Evolutionary conservation across 2,113 vertebrate species (phyloP), one percentile per base, ranked within the genome.

Genomic region (Tragelaphus scriptus): DNA sequence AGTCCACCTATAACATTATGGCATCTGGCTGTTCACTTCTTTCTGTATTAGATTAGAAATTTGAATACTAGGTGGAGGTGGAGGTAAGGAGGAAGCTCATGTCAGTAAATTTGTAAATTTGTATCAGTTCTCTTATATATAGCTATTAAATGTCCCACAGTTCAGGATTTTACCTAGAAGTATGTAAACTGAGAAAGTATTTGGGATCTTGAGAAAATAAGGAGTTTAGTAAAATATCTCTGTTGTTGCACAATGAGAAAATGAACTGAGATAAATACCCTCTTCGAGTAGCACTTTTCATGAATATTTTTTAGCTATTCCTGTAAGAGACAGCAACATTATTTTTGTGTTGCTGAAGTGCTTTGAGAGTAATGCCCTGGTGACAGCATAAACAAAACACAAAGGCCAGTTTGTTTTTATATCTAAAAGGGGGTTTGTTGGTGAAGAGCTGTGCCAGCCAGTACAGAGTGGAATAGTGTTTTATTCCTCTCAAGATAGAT

Each of bases 361-460:
- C 98, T 98, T 98, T 97, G 93, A 98, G 95, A 98, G 89, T 1
- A 9, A 84, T 97, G 77, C 49, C 96, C 44, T 93, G 28, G 80
- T 98, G 94, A 97, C 97, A 91, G 88, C 92, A 98, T 96, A 97
- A 98, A 97, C 95, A 96, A 98, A 97, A 86, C 63, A 99, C 98
- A 99, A 99, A 98, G 97, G 86, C 47, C 58, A 36, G 63, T 97
- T 98, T 99, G 98, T 99, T 98, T 98, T 88, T 84, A 84, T 97
- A 92, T 96, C 93, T 97, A 89, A 98, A 99, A 97, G 98, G 97
- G 95, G 85, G 96, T 97, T 98, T 99, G 98, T 99, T 98, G 97
- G 98, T 98, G 90, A 96, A 96, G 97, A 97, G 92, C 89, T 98
- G 99, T 99, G 98, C 98, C 99, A 99, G 98, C 97, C 97, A 97